Base-by-base conservation (phyloP, 2,113 vertebrate genomes). In the Spilogale gracilis region DNA sequence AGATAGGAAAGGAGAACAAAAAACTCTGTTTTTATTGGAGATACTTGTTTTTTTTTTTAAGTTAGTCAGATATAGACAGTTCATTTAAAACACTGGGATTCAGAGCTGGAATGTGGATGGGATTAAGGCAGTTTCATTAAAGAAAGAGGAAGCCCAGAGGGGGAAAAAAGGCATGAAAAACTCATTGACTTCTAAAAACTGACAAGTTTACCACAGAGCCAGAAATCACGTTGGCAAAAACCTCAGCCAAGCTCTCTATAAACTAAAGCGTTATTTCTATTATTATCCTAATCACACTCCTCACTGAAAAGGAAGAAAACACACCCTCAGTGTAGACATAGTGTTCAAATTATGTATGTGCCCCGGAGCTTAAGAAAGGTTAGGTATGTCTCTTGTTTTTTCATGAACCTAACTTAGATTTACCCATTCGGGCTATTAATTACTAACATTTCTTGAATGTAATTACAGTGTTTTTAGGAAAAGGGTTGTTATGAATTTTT, bases 381-480 rank as follows among this genome's bases (percentile, higher is more conserved):
- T 87, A 96, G 87, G n/a, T 74, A 50, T 69, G 16, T 88, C 76
- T 95, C 65, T 63, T 67, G 9, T 9, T 85, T 96, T 95, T 95
- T 79, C 38, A 94, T 67, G 92, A 91, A 92, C 56, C 56, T 95
- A 97, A 81, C 67, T 87, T 93, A 96, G 63, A 76, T 78, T 95
- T 95, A 92, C 43, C 38, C 45, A 90, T 95, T 79, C 4, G 3
- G 14, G 25, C 58, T 92, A 82, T 84, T 97, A 97, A 97, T 92
- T 92, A 90, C 12, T 48, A 95, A 38, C 25, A 97, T 95, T 94
- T 93, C 16, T 65, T 89, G 97, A 96, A 65, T 85, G 21, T 92
- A 90, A 98, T 97, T 97, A 96, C 8, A 96, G n/a, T 80, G 69
- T 61, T 95, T 97, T 97, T 85, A 96, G 94, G 80, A 97, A 98